Percentiles rank a stretch among this genome's conserved stretches.
These are phyloP conservation scores for Diarsia dahlii DNA, from an alignment of 2,888 invertebrate species.

Conservation along the genomic window DNA sequence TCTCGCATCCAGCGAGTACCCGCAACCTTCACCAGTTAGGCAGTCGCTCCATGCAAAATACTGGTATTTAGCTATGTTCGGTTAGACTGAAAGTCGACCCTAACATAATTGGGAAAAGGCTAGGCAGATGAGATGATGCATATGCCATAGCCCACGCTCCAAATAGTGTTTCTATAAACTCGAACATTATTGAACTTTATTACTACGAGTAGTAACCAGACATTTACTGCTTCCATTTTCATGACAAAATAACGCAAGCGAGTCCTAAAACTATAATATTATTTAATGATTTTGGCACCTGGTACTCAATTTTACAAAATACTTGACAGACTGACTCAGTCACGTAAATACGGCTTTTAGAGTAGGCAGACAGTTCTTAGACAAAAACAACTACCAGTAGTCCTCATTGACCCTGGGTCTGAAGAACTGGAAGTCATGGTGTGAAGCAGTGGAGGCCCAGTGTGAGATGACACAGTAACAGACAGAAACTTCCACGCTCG, in stretches of 20 bases:
- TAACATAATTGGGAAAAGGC: no score
- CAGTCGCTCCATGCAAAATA: no score
- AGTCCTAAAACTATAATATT: constrained; percentile 11
- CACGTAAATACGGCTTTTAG: background rate
- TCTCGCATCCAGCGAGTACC: no score
- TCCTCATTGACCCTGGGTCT: background rate
- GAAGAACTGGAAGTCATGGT: background rate
- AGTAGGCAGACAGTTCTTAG: background rate
- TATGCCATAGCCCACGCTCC: background rate
- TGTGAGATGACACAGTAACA: background rate
- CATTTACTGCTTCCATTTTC: constrained; percentile 4
- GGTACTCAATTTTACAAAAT: constrained; percentile 32
- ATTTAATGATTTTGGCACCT: constrained; percentile 42
- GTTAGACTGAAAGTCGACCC: no score
- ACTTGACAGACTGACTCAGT: background rate
- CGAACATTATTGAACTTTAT: constrained; percentile 11
- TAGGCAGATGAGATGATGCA: background rate
- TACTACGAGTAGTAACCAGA: constrained; percentile 13
- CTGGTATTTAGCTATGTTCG: no score
- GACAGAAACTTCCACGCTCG: no score
- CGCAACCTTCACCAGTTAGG: no score
- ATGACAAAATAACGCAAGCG: constrained; percentile 8
- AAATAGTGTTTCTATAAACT: constrained; percentile 11
- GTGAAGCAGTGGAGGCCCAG: background rate
- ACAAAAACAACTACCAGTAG: background rate